Evolutionary conservation across 1,140 invertebrate genomes (phyloP), one percentile per base, ranked within the genome.

Genomic region (Carposina sasakii): DNA sequence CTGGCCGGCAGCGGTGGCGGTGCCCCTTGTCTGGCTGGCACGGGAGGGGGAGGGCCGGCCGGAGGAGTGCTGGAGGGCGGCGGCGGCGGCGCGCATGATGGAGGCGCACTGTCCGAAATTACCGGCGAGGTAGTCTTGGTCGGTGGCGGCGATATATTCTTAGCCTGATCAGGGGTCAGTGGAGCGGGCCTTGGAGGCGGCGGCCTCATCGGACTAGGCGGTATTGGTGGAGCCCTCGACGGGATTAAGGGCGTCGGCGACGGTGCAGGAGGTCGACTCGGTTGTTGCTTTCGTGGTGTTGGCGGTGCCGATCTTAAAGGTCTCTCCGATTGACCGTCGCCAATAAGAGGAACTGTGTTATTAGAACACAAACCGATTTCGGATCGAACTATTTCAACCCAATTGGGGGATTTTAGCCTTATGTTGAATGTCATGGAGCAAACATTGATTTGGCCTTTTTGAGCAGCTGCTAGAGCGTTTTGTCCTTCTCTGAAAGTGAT

Each of bases 401-500:
- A 98, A 54, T 96, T 89, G 1, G 90, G 89, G 0, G 94, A 95
- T 78, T 95, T 96, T 1, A 98, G 82, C n/a, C 88, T 86, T 9
- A 97, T 88, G 30, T 85, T 86, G 4, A 98, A 81, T 3, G 87
- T 83, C 53, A 92, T 88, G 3, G 91, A 91, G 56, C 89, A 90
- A 23, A 95, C 87, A 2, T 86, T 87, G 34, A 85, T 70, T 34
- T 75, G 65, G 22, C 86, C 83, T 41, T 84, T 83, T 52, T 82
- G 72, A 2, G 83, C 88, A 5, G 95, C 94, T 40, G 91, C 89
- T 1, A 98, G 67, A 23, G 96, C 95, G 52, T 90, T 91, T 62
- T 93, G 90, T 0, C 95, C 94, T 66, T 95, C 93, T 60, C 92
- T 88, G 72, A 97, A 98, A 1, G 95, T 97, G 8, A 98, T 90